A percentile compares a stretch with the other conserved stretches of the same genome.
phyloP scores from a whole-genome alignment of 1,140 invertebrate genomes.

The Tetraneura akinire region DNA sequence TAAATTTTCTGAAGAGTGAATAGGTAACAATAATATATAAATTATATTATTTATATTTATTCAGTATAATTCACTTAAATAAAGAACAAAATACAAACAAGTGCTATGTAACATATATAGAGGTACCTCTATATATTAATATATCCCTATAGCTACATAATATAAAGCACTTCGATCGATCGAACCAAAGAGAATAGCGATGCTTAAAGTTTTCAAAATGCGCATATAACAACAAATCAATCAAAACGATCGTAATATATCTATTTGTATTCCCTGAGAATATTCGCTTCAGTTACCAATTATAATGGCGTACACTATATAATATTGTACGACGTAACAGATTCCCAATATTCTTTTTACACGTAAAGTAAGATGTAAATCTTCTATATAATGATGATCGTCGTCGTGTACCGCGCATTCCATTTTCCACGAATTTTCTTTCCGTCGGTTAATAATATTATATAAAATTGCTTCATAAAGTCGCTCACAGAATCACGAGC shows the following conservation, averaged over 20 bases:
- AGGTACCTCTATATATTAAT: no score
- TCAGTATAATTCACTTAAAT: neutral
- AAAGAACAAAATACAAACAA: neutral
- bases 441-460: neutral
- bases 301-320: neutral
- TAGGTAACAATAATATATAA: neutral
- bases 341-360: conserved; percentile 5
- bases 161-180: no score
- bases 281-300: conserved; percentile 7
- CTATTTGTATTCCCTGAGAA: neutral
- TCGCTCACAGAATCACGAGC: no score
- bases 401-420: neutral
- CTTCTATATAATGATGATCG: neutral
- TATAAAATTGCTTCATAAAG: no score
- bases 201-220: no score
- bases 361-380: no score
- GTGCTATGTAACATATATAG: no score
- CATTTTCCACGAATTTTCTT: neutral
- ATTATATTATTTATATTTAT: neutral
- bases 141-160: no score
- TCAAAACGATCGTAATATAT: neutral
- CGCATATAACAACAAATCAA: neutral
- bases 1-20: no score
- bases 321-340: neutral
- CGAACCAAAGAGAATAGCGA: neutral